A percentile compares a stretch with the other conserved stretches of the same genome.
Evolutionary conservation across 2,113 vertebrate species (phyloP).

Genomic region (Anarrhichthys ocellatus): DNA sequence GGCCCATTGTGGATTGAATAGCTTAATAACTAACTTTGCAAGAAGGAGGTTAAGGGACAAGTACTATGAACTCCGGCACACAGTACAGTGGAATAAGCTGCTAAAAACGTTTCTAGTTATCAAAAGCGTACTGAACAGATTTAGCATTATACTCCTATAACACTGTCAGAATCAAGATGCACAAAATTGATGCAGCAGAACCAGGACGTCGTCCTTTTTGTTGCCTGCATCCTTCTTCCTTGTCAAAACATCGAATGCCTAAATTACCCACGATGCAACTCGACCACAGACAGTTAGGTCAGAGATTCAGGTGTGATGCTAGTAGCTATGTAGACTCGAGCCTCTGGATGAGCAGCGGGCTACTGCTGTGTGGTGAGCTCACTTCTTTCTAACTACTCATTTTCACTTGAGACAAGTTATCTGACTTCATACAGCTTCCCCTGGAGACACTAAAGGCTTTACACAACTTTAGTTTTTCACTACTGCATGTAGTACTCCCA

Average conservation of each 20-base stretch:
- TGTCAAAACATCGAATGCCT: no score
- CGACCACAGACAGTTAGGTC: background rate
- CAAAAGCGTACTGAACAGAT: no score
- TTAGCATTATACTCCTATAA: background rate
- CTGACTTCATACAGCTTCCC: background rate
- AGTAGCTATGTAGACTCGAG: background rate
- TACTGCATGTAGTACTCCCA: no score
- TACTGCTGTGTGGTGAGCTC: background rate
- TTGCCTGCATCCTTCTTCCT: no score
- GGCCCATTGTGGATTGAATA: background rate
- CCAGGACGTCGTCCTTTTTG: no score
- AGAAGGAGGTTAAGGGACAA: background rate
- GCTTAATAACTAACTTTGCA: background rate
- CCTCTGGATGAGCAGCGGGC: background rate
- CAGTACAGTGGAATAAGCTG: background rate
- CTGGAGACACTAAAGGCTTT: background rate
- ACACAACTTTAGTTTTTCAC: background rate
- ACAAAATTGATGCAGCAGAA: background rate
- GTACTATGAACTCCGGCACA: background rate
- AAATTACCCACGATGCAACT: no score
- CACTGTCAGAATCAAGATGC: background rate
- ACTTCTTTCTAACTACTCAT: background rate
- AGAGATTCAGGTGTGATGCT: background rate
- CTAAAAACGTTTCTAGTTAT: no score
- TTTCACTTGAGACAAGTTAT: no score